phyloP scores from a whole-genome alignment of 2,113 vertebrate genomes.

The Pluvianellus socialis region DNA sequence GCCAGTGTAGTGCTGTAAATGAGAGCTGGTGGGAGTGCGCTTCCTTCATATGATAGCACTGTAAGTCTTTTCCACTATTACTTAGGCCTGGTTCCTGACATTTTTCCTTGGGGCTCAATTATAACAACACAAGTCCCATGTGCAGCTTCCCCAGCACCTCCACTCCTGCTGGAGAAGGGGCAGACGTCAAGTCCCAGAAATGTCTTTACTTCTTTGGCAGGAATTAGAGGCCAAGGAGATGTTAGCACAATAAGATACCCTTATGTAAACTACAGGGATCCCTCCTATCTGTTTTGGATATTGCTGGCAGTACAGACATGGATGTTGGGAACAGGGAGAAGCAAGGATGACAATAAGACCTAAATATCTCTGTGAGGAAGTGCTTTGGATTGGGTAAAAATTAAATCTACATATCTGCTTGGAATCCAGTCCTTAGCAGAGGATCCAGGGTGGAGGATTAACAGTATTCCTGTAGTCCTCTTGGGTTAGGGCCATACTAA shows the following conservation, averaged over 20 bases:
- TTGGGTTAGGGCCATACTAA: neutral
- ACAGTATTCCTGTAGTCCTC: neutral
- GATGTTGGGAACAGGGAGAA: neutral
- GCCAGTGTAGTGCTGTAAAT: conserved; percentile 78
- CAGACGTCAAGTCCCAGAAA: neutral
- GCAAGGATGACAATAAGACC: neutral
- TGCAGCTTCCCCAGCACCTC: neutral
- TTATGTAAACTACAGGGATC: neutral
- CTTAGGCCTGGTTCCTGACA: neutral
- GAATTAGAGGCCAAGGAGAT: neutral
- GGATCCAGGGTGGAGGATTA: neutral
- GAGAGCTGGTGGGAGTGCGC: neutral
- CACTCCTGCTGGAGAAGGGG: neutral
- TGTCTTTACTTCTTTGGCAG: neutral
- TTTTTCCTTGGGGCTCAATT: neutral
- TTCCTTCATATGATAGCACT: neutral
- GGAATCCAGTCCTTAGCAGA: neutral
- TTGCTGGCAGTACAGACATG: neutral
- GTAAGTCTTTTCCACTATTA: conserved; percentile 25
- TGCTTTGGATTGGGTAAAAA: neutral
- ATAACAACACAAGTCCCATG: neutral
- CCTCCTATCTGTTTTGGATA: neutral
- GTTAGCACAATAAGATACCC: neutral
- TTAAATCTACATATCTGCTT: neutral
- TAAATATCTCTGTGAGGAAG: neutral